Evolutionary conservation across 2,113 vertebrate genomes (phyloP).

Genomic region (Protobothrops mucrosquamatus): DNA sequence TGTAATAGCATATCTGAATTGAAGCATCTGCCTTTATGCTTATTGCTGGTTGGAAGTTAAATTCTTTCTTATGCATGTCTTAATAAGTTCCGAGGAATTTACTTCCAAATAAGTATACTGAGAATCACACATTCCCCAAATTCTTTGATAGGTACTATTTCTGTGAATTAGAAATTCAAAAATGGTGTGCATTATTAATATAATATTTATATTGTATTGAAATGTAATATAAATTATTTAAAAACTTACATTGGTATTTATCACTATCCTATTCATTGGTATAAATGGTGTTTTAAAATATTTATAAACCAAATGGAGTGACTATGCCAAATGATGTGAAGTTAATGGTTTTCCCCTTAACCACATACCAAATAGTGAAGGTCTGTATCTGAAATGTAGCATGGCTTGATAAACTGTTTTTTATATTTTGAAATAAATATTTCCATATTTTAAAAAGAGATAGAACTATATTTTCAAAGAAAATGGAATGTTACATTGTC

Average conservation of each 20-base stretch:
- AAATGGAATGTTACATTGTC: not conserved
- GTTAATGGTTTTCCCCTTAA: not conserved
- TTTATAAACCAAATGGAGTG: not conserved
- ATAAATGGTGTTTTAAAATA: not conserved
- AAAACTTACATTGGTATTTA: constrained; percentile 14
- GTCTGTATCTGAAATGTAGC: not conserved
- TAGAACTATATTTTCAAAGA: not conserved
- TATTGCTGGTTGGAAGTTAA: constrained; percentile 1
- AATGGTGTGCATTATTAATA: constrained; percentile 13
- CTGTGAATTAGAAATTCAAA: constrained; percentile 13
- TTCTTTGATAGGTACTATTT: not conserved
- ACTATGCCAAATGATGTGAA: not conserved
- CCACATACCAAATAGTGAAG: not conserved
- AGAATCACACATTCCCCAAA: not conserved
- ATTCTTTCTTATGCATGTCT: not conserved
- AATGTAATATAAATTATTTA: not conserved
- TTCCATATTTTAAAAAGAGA: not conserved
- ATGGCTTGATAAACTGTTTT: not conserved
- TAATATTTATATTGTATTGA: constrained; percentile 21
- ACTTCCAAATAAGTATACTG: not conserved
- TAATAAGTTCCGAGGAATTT: not conserved
- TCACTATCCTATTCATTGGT: not conserved
- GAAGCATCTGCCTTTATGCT: constrained; percentile 14
- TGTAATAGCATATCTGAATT: constrained; percentile 26
- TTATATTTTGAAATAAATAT: not conserved